Evolutionary conservation across 2,888 invertebrate species (phyloP), one percentile per base, ranked within the genome.

Genomic region (Thereva unica): DNA sequence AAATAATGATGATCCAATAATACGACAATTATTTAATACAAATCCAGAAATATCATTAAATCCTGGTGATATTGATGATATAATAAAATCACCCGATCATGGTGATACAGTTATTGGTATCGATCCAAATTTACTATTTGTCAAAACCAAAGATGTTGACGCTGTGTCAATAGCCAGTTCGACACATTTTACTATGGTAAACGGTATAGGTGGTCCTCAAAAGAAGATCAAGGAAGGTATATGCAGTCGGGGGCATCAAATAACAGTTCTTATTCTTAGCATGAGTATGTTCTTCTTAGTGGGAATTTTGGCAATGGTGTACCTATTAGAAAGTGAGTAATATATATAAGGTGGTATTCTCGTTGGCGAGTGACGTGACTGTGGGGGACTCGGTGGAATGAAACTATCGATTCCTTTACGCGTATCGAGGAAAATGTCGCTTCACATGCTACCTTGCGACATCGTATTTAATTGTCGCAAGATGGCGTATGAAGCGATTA

Each of bases 161-260:
- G 85, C 86, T 59, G 85, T 86, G 67, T 92, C 92, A 45, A 84
- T 92, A 68, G 92, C 92, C 63, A 92, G 92, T 81, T 92, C 92
- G 69, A 92, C 90, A 76, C 92, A 93, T 80, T 93, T 93, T 78
- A 93, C 93, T 8, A 90, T 93, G 65, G 89, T 93, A 69, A 92
- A 92, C 77, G 90, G 90, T 65, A 86, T 89, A 73, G 86, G 87
- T 64, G 85, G 88, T 74, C 84, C 85, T 70, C 78, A 79, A 59
- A 85, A 87, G 76, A 82, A 85, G 69, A 84, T 83, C 70, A 87
- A 88, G 75, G 84, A 85, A 72, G 89, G 88, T 76, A 91, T 91
- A 78, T 92, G 91, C 78, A 85, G 87, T 76, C 87, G 88, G 72
- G 86, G 86, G 67, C 89, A 92, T 76, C 91, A 92, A 81, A 86